Conservation (phyloP, 2,888 invertebrate species). For the Achlya flavicornis region DNA sequence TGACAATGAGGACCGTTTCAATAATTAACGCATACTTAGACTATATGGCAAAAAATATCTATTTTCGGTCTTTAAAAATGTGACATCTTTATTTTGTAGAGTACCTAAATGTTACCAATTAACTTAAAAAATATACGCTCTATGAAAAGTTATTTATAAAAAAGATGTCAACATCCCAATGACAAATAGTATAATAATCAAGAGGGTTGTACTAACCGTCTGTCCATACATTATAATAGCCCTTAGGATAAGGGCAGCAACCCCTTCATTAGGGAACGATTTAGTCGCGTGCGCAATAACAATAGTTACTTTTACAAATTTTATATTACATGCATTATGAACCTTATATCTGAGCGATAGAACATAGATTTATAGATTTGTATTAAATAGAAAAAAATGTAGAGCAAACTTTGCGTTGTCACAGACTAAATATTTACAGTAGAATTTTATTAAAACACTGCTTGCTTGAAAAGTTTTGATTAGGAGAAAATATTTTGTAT, state of each 20-base stretch:
- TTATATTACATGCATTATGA: slow-evolving; percentile 9
- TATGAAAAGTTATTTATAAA: slow-evolving; percentile 24
- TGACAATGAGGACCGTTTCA: too few species aligned
- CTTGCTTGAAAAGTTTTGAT: neutral
- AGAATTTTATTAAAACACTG: neutral
- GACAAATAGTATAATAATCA: slow-evolving; percentile 67
- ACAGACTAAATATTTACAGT: neutral
- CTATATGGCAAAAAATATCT: too few species aligned
- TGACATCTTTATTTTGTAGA: too few species aligned
- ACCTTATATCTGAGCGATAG: slow-evolving; percentile 19
- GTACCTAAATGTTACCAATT: too few species aligned
- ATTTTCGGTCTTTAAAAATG: too few species aligned
- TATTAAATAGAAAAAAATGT: neutral
- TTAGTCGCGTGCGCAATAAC: slow-evolving; percentile 65
- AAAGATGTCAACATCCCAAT: slow-evolving; percentile 34
- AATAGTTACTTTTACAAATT: slow-evolving; percentile 37
- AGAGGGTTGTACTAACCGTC: slow-evolving; percentile 56
- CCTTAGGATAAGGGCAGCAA: slow-evolving; percentile 59
- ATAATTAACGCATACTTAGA: too few species aligned
- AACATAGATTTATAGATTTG: neutral
- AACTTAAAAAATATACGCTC: neutral
- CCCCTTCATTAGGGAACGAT: slow-evolving; percentile 59
- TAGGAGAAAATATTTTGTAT: neutral
- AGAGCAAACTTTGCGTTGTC: neutral
- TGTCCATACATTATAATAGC: slow-evolving; percentile 52